A percentile compares a stretch with the other conserved stretches of the same genome.
Conservation (phyloP, 1,140 invertebrate species). For the Hydropsyche tenuis region DNA sequence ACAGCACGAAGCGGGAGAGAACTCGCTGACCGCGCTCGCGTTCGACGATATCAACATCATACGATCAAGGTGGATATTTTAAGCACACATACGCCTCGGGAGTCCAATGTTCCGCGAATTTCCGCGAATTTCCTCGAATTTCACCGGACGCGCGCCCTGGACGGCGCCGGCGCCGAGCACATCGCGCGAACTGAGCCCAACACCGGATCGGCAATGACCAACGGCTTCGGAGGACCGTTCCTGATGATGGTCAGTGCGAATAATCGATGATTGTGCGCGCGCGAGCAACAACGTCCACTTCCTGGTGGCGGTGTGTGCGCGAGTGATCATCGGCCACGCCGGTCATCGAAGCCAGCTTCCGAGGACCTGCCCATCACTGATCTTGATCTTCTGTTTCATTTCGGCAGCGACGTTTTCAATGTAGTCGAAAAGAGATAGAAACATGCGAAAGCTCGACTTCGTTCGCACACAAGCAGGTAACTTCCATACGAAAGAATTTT, state of each 20-base stretch:
- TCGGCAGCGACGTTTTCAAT: background rate
- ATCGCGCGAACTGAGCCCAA: too few relatives aligned
- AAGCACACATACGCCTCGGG: background rate
- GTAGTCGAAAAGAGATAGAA: background rate
- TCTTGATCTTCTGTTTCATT: constrained; percentile 33
- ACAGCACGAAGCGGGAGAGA: constrained; percentile 62
- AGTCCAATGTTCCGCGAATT: background rate
- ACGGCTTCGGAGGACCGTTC: too few relatives aligned
- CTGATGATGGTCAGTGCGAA: constrained; percentile 55
- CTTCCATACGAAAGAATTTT: constrained; percentile 11
- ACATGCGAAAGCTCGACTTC: constrained; percentile 43
- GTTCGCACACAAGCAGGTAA: constrained; percentile 47
- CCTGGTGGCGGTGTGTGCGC: constrained; percentile 32
- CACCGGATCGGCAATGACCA: too few relatives aligned
- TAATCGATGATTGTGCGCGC: constrained; percentile 61
- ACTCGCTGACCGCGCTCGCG: constrained; percentile 62
- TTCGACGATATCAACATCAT: constrained; percentile 53
- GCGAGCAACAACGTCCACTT: constrained; percentile 47
- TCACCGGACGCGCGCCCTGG: too few relatives aligned
- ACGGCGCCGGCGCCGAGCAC: too few relatives aligned
- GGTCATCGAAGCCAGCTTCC: constrained; percentile 35
- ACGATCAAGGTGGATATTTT: constrained; percentile 29
- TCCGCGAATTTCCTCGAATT: background rate
- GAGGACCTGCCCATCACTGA: constrained; percentile 44
- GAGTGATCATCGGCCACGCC: constrained; percentile 36